Evolutionary conservation across 2,888 invertebrate species (phyloP), one percentile per base, ranked within the genome.

Genomic region (Malachius bipustulatus): DNA sequence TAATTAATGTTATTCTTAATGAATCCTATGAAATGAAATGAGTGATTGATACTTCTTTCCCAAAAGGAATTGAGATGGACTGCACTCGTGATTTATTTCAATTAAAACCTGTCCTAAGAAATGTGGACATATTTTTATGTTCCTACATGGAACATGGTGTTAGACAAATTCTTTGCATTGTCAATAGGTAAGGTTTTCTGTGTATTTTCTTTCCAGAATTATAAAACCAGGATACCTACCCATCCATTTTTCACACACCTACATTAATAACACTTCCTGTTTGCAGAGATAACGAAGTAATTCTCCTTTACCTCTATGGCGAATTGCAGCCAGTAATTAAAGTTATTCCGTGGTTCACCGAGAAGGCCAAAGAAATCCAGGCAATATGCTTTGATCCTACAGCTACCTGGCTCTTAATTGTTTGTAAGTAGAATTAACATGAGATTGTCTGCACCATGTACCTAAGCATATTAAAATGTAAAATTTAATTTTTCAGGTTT

Each of bases 311-410:
- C 39, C 56, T 54, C 14, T 63, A 57, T 47, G 63, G 64, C 11
- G 63, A 62, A 43, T 42, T 63, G 26, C 47, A 57, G 10, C 52
- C 61, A 14, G 54, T 61, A 28, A 37, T 63, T 19, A 63, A 56
- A 47, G 50, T 56, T 41, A 52, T 64, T 31, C 58, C 61, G 33
- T 64, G 64, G 64, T 54, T 59, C 37, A 54, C 51, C 10, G 62
- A 62, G 37, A 52, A 51, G 24, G 49, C 51, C 31, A 62, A 62
- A 49, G 37, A 63, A 24, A 70, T 80, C 38, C 70, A 77, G 55
- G 77, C 77, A 53, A 66, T 87, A 57, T 84, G 85, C 58, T 88
- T 89, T 61, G 85, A 88, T 63, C 82, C 84, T 2, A 73, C 78
- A 39, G 87, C 85, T 35, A 75, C 77, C 27, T 83, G 83, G 82